Conservation (phyloP, 2,113 vertebrate species). For the Sula dactylatra region DNA sequence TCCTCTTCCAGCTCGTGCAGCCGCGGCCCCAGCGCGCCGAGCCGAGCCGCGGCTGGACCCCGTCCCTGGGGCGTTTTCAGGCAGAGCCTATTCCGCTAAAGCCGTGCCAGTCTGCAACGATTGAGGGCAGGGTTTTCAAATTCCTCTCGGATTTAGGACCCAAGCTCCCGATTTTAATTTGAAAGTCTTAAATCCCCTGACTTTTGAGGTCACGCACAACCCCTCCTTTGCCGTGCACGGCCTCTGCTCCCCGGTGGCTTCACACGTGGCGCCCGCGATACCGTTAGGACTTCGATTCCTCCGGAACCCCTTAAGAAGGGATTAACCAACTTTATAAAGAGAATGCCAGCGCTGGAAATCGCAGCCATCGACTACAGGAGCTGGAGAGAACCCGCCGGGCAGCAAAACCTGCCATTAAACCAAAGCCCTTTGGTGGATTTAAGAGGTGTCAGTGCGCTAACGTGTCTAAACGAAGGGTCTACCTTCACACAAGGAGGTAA, state of each 20-base stretch:
- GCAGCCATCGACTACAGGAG: not conserved
- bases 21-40: not conserved
- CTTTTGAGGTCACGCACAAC: not conserved
- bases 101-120: not conserved
- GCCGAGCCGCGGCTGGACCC: not conserved
- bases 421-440: not conserved
- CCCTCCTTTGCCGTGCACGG: not conserved
- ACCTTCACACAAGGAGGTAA: not conserved
- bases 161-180: not conserved
- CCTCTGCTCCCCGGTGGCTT: not conserved
- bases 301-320: not conserved
- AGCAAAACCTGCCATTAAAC: not conserved
- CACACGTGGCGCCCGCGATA: fast-evolving
- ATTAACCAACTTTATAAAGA: not conserved
- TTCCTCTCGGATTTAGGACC: not conserved
- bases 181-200: not conserved
- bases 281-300: not conserved
- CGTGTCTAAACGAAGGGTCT: no score
- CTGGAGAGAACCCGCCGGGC: no score
- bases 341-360: not conserved
- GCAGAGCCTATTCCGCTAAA: not conserved
- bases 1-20: not conserved
- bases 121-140: not conserved
- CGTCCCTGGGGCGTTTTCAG: not conserved
- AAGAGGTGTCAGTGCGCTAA: no score